phyloP scores from a whole-genome alignment of 2,113 vertebrate genomes.

The Callipepla californica region DNA sequence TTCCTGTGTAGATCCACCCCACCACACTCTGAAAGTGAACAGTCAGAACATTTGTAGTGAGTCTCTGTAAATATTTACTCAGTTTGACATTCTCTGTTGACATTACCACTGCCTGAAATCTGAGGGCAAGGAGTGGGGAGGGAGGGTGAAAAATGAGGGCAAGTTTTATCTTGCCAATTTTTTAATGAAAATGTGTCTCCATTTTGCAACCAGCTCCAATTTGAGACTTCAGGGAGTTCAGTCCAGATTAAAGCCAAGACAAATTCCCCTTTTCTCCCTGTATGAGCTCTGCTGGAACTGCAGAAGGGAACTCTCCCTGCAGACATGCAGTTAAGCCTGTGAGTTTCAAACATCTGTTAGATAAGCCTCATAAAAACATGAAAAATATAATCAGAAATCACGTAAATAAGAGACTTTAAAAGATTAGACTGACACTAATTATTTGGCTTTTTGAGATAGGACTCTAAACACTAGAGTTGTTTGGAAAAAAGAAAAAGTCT shows the following conservation, averaged over 20 bases:
- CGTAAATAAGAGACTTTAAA: neutral
- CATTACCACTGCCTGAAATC: neutral
- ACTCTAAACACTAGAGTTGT: neutral
- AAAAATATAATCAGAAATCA: neutral
- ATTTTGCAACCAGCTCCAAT: neutral
- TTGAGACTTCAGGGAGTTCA: neutral
- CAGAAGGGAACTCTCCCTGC: neutral
- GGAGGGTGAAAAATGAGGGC: neutral
- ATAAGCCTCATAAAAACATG: neutral
- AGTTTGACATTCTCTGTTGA: neutral
- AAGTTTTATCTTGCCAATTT: conserved; percentile 14
- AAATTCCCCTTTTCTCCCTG: neutral
- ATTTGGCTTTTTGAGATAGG: neutral
- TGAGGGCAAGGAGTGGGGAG: neutral
- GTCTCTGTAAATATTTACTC: neutral
- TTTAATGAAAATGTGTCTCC: conserved; percentile 17
- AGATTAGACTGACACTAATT: neutral
- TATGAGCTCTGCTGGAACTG: neutral
- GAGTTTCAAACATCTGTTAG: neutral
- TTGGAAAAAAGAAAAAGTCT: neutral
- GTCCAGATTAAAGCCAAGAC: conserved; percentile 3
- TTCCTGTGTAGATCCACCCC: neutral
- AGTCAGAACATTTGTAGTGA: neutral
- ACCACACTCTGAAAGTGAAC: neutral
- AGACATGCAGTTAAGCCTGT: neutral